Conservation (phyloP, 2,113 vertebrate genomes). For the Balaeniceps rex region DNA sequence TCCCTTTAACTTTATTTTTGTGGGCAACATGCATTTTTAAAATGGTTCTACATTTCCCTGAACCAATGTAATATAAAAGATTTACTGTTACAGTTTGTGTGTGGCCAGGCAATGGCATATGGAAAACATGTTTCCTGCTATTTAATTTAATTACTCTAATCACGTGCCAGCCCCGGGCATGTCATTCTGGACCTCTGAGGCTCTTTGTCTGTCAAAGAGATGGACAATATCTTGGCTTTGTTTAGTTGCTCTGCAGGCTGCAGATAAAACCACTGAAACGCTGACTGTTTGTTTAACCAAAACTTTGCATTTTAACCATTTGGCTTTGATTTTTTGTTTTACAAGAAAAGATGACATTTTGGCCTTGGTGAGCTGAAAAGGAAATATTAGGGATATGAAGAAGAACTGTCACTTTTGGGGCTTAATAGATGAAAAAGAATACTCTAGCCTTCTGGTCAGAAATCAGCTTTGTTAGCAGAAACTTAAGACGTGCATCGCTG, state of each 20-base stretch:
- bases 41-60: slow-evolving; percentile 63
- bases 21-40: slow-evolving; percentile 62
- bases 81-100: slow-evolving; percentile 88
- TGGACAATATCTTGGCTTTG: slow-evolving; percentile 84
- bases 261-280: slow-evolving; percentile 73
- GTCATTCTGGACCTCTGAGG: slow-evolving; percentile 81
- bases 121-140: slow-evolving; percentile 89
- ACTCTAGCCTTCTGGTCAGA: slow-evolving; percentile 54
- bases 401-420: slow-evolving; percentile 49
- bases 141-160: slow-evolving; percentile 89
- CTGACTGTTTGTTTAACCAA: slow-evolving; percentile 78
- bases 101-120: slow-evolving; percentile 81
- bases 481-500: slow-evolving; percentile 20
- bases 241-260: slow-evolving; percentile 74
- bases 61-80: slow-evolving; percentile 76
- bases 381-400: slow-evolving; percentile 63
- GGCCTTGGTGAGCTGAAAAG: slow-evolving; percentile 62
- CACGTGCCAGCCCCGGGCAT: slow-evolving; percentile 83
- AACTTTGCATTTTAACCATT: slow-evolving; percentile 76
- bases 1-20: slow-evolving; percentile 53
- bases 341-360: slow-evolving; percentile 70
- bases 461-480: slow-evolving; percentile 61
- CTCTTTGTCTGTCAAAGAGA: slow-evolving; percentile 84
- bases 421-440: slow-evolving; percentile 58
- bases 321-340: slow-evolving; percentile 77